Evolutionary conservation across 2,113 vertebrate species (phyloP), one percentile per base, ranked within the genome.

Genomic region (Xerus inauris): DNA sequence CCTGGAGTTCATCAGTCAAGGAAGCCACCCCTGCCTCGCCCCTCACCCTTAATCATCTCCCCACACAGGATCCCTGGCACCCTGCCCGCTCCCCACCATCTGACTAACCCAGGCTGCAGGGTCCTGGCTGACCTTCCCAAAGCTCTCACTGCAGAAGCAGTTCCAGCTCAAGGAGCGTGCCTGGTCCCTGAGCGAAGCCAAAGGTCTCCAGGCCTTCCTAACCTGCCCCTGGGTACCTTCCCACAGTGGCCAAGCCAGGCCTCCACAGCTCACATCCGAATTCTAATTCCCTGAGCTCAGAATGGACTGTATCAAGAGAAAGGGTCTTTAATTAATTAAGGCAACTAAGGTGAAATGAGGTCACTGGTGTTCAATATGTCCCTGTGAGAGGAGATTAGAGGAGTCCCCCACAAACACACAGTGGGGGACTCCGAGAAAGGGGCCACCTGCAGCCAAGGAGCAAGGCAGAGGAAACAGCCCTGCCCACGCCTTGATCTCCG

Each of bases 181-280:
- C 28, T 2, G 7, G 14, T 28, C 4, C 35, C 20, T 2, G 0
- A 40, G 47, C 0, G 26, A 14, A 30, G 64, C 32, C 17, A 8
- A 47, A 7, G 45, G 62, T 28, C 65, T 32, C 45, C 28, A 59
- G 76, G 59, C 35, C 17, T 47, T 35, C 1, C 13, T 9, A 5
- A 26, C 38, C 72, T 49, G 62, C 11, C 13, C 24, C 71, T 24
- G 16, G 11, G 26, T 4, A 59, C 47, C 40, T 54, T 54, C 73
- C 51, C n/a, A 49, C 9, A 2, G 13, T 0, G 4, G 88, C 51
- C 57, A 67, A 16, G 32, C 10, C 8, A 5, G 1, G 8, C 13
- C 14, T 67, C 35, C 9, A 35, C 59, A 59, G 76, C 8, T 69
- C 40, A 62, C 4, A 51, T 6, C 32, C 14, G 89, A 85, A 40